Percentiles rank a stretch among this genome's conserved stretches.
phyloP scores from a whole-genome alignment of 1,140 invertebrate genomes.

The Hydropsyche tenuis region DNA sequence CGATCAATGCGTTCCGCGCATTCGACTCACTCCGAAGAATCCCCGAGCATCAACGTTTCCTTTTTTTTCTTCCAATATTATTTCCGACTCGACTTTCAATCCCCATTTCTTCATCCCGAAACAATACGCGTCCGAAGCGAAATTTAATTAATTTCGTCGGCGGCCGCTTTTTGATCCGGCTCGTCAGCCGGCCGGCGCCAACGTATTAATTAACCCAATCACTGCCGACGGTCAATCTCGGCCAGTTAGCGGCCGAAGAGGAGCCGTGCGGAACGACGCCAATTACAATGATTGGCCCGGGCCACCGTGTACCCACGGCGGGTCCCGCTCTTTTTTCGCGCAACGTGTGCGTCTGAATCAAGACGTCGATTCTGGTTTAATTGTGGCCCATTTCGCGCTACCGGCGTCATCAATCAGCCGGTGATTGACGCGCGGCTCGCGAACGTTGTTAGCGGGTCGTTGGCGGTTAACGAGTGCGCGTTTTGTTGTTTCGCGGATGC shows the following conservation, averaged over 20 bases:
- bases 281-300: slow-evolving; percentile 31
- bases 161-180: background rate
- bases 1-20: slow-evolving; percentile 43
- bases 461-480: background rate
- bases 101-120: background rate
- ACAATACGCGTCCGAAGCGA: background rate
- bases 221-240: slow-evolving; percentile 21
- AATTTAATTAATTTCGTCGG: background rate
- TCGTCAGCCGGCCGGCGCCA: background rate
- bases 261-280: slow-evolving; percentile 34
- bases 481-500: too few species aligned
- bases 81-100: too few species aligned
- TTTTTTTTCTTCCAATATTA: too few species aligned
- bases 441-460: background rate
- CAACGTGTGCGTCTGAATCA: background rate
- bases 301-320: background rate
- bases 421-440: background rate
- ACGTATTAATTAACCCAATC: slow-evolving; percentile 35
- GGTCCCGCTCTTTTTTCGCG: slow-evolving; percentile 9
- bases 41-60: too few species aligned
- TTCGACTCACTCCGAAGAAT: slow-evolving; percentile 34
- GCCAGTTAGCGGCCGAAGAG: slow-evolving; percentile 29
- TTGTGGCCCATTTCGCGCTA: too few species aligned
- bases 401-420: background rate
- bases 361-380: background rate